Evolutionary conservation across 2,888 invertebrate species (phyloP).

Genomic region (Elysia crispata): DNA sequence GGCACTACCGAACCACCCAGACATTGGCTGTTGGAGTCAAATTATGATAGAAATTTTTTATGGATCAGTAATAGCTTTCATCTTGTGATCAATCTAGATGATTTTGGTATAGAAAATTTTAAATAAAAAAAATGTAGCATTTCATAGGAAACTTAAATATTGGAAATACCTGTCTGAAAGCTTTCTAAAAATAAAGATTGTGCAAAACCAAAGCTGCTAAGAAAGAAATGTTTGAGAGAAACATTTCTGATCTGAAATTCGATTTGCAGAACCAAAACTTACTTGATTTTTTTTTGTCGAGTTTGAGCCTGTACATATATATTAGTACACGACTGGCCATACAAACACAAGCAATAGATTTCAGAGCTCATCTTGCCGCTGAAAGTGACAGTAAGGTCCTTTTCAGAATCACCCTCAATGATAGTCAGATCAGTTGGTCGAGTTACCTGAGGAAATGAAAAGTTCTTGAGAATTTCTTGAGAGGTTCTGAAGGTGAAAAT

Average conservation of each 20-base stretch:
- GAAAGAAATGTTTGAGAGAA: too few species aligned
- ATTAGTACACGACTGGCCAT: constrained; percentile 51
- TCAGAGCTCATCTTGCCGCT: constrained; percentile 33
- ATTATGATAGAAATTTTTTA: neutral
- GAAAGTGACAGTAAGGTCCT: constrained; percentile 46
- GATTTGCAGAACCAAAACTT: neutral
- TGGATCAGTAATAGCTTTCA: too few species aligned
- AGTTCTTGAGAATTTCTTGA: too few species aligned
- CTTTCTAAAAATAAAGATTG: too few species aligned
- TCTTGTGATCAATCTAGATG: too few species aligned
- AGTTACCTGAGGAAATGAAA: constrained; percentile 47
- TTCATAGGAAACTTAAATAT: too few species aligned
- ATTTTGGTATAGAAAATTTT: too few species aligned
- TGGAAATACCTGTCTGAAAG: too few species aligned
- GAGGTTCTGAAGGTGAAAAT: too few species aligned
- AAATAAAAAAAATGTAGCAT: too few species aligned
- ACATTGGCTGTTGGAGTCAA: constrained; percentile 46
- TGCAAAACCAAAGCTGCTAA: too few species aligned
- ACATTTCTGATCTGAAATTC: too few species aligned
- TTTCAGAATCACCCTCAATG: constrained; percentile 43
- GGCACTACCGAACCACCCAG: constrained; percentile 30
- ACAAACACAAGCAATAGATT: constrained; percentile 55
- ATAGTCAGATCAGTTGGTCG: constrained; percentile 44
- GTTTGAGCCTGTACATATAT: constrained; percentile 48
- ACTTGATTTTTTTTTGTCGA: constrained; percentile 28